Evolutionary conservation across 2,888 invertebrate species (phyloP), one percentile per base, ranked within the genome.

Genomic region (Hydroisotoma schaefferi): DNA sequence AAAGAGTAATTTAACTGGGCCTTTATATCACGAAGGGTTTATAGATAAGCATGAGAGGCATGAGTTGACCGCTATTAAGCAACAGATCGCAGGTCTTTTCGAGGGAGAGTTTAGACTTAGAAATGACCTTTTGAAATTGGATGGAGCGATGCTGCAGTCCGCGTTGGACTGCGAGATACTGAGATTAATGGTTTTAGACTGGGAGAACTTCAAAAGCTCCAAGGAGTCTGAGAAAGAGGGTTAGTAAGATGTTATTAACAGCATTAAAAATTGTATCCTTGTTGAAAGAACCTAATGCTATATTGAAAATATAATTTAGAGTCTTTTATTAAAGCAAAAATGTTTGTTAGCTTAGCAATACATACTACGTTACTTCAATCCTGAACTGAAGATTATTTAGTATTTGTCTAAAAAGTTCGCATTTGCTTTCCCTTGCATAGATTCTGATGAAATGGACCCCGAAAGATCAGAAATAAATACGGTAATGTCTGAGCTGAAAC

Each of bases 101-200:
- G 90, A 91, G 74, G 92, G 91, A 70, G 94, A 94, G 77, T 94
- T 94, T 92, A 86, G 90, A 65, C 78, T 94, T 33, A 82, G 94
- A 71, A 81, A 73, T 57, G 66, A 70, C 55, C 79, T 97, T 26
- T 87, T 95, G 84, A 93, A 94, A 76, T 82, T 94, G 12, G 94
- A 95, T 77, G 92, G 91, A 70, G 89, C 90, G 74, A 79, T 94
- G 54, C 78, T 94, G 68, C 90, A 92, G 1, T 79, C 94, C 47
- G 91, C 90, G 33, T 81, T 94, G 74, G 94, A 94, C 73, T 88
- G 90, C 0, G 93, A 92, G 76, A 81, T 90, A 44, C 90, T 94
- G 74, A 90, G 92, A 73, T 85, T 90, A 63, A 84, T 93, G 48
- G 90, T 95, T 47, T 87, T 87, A 2, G 91, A 93, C 77, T 94